Evolutionary conservation across 2,797 vertebrate genomes (phyloP).

Genomic region (Enteromius thamalakanensis): DNA sequence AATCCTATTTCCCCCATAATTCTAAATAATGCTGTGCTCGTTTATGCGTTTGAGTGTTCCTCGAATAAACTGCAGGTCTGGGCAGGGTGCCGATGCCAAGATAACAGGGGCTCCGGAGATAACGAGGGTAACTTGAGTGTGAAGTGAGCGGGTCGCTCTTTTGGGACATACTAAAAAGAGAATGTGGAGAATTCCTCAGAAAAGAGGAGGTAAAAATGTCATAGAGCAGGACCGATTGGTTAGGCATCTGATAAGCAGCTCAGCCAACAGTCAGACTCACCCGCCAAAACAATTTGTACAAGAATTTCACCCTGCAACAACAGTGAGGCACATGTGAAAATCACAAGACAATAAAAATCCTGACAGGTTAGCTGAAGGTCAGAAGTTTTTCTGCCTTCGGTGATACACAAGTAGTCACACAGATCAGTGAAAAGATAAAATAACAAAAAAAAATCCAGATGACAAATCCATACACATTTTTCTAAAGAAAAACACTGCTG

Average conservation of each 20-base stretch:
- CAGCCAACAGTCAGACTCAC: conserved; percentile 43
- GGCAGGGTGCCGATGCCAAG: conserved; percentile 43
- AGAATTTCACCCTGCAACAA: conserved; percentile 42
- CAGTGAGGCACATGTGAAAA: not conserved
- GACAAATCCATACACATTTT: not conserved
- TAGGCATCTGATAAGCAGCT: conserved; percentile 30
- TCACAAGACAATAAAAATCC: not conserved
- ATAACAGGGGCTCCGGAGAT: conserved; percentile 38
- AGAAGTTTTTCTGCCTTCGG: not conserved
- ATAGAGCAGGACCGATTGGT: conserved; percentile 42
- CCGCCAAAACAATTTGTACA: conserved; percentile 36
- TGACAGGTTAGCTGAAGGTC: conserved; percentile 9
- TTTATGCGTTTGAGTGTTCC: conserved; percentile 3
- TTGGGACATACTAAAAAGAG: conserved; percentile 44
- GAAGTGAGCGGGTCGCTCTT: conserved; percentile 17
- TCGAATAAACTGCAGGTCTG: conserved; percentile 49
- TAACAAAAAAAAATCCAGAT: no score
- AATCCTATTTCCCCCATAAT: not conserved
- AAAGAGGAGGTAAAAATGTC: conserved; percentile 51
- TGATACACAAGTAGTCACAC: not conserved
- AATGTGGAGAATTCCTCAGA: conserved; percentile 48
- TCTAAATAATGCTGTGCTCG: not conserved
- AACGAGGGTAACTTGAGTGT: conserved; percentile 33
- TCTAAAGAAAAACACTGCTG: not conserved
- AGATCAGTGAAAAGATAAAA: not conserved